A percentile compares a stretch with the other conserved stretches of the same genome.
Evolutionary conservation across 2,113 vertebrate species (phyloP).

Genomic region (Spea bombifrons): DNA sequence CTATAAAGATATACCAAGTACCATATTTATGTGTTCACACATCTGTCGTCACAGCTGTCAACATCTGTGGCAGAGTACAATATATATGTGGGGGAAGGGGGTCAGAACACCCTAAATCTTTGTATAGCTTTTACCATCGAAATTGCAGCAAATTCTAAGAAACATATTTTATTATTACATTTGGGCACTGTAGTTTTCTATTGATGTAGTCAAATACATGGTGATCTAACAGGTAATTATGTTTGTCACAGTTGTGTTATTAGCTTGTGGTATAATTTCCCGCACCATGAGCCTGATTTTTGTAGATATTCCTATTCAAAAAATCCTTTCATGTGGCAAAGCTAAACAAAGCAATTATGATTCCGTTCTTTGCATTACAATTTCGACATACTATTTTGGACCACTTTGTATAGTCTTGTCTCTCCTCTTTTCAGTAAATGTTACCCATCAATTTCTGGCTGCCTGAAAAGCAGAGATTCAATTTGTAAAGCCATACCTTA

Average conservation of each 20-base stretch:
- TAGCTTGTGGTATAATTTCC: conserved; percentile 33
- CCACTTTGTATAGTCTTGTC: background rate
- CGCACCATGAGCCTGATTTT: conserved; percentile 15
- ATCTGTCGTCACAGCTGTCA: too few species aligned
- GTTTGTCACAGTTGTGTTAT: conserved; percentile 33
- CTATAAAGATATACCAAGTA: too few species aligned
- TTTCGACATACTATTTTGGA: conserved; percentile 11
- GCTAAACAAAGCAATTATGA: conserved; percentile 19
- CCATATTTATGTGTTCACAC: too few species aligned
- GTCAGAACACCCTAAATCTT: too few species aligned
- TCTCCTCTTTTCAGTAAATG: conserved; percentile 5
- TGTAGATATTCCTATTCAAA: conserved; percentile 23
- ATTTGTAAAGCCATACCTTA: conserved; percentile 36
- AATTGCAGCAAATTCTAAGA: background rate
- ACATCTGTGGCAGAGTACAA: too few species aligned
- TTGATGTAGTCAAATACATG: conserved; percentile 24
- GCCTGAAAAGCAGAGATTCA: conserved; percentile 33
- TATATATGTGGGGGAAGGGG: too few species aligned
- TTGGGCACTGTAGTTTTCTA: conserved; percentile 6
- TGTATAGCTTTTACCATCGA: too few species aligned
- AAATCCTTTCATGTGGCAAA: conserved; percentile 31
- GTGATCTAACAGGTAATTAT: conserved; percentile 26
- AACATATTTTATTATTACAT: conserved; percentile 27
- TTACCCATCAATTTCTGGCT: conserved; percentile 31
- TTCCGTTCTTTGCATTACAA: conserved; percentile 2